Evolutionary conservation across 1,140 invertebrate genomes (phyloP).

Genomic region (Metaphire vulgaris): DNA sequence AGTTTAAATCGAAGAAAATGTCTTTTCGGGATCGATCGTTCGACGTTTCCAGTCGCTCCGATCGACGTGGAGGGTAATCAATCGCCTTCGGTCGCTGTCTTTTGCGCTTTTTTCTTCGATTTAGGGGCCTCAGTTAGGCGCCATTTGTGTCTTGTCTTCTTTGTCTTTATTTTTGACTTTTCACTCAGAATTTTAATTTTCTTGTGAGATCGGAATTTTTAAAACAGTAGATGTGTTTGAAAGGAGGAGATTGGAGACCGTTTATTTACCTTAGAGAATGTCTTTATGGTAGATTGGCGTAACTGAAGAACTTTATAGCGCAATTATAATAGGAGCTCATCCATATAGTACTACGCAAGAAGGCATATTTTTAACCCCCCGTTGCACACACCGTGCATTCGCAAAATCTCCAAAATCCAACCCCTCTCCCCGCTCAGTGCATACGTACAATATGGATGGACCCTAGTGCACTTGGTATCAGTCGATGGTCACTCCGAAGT

Average conservation of each 20-base stretch:
- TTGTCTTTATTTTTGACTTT: background rate
- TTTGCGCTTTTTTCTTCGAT: background rate
- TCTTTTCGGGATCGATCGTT: background rate
- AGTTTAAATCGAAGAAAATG: too few species aligned
- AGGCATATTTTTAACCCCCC: background rate
- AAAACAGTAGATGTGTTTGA: background rate
- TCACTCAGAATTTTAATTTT: background rate
- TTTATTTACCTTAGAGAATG: background rate
- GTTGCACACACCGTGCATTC: too few species aligned
- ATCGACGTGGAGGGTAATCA: background rate
- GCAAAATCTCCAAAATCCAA: too few species aligned
- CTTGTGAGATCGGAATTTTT: too few species aligned
- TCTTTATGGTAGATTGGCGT: background rate
- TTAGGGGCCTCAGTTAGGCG: background rate
- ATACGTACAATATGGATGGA: too few species aligned
- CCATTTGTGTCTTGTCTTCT: background rate
- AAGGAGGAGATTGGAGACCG: background rate
- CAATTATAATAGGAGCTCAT: too few species aligned
- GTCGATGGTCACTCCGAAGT: too few species aligned
- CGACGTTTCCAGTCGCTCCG: background rate
- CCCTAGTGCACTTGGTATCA: too few species aligned
- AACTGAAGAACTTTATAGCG: background rate
- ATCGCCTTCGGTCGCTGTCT: background rate
- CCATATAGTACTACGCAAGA: background rate
- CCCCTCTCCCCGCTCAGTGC: too few species aligned